Percentiles rank a stretch among this genome's conserved stretches.
Conservation (phyloP, 2,797 vertebrate species). For the Esox masquinongy region DNA sequence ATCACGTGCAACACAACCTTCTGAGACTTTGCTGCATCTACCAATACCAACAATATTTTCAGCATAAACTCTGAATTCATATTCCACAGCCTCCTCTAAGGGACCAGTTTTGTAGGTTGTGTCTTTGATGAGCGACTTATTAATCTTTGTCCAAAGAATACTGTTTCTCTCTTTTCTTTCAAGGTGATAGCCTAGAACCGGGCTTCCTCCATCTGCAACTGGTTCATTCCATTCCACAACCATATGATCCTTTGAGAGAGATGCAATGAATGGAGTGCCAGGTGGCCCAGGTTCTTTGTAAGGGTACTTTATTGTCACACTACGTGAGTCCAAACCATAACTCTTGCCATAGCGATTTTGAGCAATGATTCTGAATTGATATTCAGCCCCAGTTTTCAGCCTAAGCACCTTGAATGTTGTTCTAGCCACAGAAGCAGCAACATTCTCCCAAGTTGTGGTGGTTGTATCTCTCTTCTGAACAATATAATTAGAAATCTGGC, state of each 20-base stretch:
- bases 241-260: slow-evolving; percentile 90
- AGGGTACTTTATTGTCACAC: slow-evolving; percentile 92
- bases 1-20: slow-evolving; percentile 92
- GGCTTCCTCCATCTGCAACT: slow-evolving; percentile 91
- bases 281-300: slow-evolving; percentile 97
- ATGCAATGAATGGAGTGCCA: slow-evolving; percentile 91
- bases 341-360: slow-evolving; percentile 97
- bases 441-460: slow-evolving; percentile 89
- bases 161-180: slow-evolving; percentile 98
- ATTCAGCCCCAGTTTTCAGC: slow-evolving; percentile 95
- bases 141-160: slow-evolving; percentile 96
- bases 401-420: slow-evolving; percentile 89
- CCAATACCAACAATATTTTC: slow-evolving; percentile 98
- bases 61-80: slow-evolving; percentile 94
- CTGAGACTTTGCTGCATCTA: slow-evolving; percentile 94
- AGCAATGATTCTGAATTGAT: slow-evolving; percentile 98
- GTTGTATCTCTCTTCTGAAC: slow-evolving; percentile 97
- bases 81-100: slow-evolving; percentile 94
- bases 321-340: slow-evolving; percentile 88
- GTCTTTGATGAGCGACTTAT: slow-evolving; percentile 92
- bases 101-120: slow-evolving; percentile 89
- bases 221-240: slow-evolving; percentile 96
- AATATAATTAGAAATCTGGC: slow-evolving; percentile 95
- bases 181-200: slow-evolving; percentile 93
- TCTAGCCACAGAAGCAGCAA: slow-evolving; percentile 89